Conservation (phyloP, 2,797 vertebrate genomes). For the Silurus lanzhouensis region DNA sequence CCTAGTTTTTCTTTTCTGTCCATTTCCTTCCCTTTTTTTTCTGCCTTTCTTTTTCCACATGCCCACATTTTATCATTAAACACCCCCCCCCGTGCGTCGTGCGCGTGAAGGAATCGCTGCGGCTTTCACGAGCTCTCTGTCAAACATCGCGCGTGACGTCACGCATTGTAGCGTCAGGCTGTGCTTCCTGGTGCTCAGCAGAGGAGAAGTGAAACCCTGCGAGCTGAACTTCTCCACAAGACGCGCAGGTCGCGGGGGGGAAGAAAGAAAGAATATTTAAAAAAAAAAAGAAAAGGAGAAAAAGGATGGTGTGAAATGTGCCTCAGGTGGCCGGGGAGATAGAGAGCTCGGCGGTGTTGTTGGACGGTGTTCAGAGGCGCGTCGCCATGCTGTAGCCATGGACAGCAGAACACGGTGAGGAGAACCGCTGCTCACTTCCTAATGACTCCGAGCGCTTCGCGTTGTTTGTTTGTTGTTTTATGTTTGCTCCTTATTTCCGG, state of each 20-base stretch:
- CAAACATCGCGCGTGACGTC: constrained; percentile 72
- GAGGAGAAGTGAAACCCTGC: constrained; percentile 61
- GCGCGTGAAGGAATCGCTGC: background rate
- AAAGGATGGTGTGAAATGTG: background rate
- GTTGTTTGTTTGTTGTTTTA: background rate
- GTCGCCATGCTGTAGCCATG: constrained; percentile 89
- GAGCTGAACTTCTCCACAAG: constrained; percentile 12
- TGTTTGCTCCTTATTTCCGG: background rate
- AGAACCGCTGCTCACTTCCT: constrained; percentile 49
- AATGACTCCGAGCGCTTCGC: background rate
- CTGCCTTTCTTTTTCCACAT: too few relatives aligned
- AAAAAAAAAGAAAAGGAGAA: background rate
- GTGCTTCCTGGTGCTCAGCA: constrained; percentile 80
- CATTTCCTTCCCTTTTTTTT: too few relatives aligned
- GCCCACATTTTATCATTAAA: too few relatives aligned
- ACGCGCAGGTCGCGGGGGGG: constrained; percentile 24
- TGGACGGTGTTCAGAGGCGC: constrained; percentile 63
- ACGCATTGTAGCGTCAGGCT: constrained; percentile 66
- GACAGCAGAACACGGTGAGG: constrained; percentile 92
- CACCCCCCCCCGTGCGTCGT: too few relatives aligned
- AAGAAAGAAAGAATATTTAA: background rate
- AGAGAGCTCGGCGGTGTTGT: constrained; percentile 37
- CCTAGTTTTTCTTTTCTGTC: too few relatives aligned
- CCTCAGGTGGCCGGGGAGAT: constrained; percentile 31
- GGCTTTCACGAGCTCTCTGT: constrained; percentile 53